Evolutionary conservation across 2,888 invertebrate genomes (phyloP).

Genomic region (Brachyopa scutellaris): DNA sequence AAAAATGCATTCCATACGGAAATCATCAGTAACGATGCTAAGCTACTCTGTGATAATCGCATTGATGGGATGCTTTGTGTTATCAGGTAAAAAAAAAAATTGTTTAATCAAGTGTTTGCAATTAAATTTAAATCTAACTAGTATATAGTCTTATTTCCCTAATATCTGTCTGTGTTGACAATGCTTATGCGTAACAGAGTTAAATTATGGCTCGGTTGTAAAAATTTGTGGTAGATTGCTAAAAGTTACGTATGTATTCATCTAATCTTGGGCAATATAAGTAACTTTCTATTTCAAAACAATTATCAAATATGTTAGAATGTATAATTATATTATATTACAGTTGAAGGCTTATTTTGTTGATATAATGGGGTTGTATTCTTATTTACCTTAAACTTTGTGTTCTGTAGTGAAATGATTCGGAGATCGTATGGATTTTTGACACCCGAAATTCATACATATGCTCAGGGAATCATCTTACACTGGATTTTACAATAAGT

Average conservation of each 20-base stretch:
- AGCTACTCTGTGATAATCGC: conserved; percentile 76
- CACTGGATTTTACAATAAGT: too few species aligned
- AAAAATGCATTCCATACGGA: conserved; percentile 50
- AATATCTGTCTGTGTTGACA: conserved; percentile 8
- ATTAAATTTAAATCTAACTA: neutral
- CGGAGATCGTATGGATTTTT: too few species aligned
- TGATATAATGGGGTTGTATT: too few species aligned
- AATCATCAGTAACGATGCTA: conserved; percentile 67
- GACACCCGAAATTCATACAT: too few species aligned
- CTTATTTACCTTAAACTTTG: too few species aligned
- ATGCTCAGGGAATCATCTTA: too few species aligned
- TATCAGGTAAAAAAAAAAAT: conserved; percentile 77
- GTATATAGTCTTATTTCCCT: too few species aligned
- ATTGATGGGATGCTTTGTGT: conserved; percentile 76
- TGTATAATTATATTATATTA: too few species aligned
- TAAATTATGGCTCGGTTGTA: neutral
- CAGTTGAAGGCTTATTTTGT: too few species aligned
- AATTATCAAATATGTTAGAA: too few species aligned
- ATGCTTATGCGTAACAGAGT: neutral
- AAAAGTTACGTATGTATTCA: neutral
- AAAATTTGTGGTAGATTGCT: conserved; percentile 2
- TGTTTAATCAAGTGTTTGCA: conserved; percentile 4
- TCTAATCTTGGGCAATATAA: conserved; percentile 1
- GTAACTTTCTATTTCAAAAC: conserved; percentile 36
- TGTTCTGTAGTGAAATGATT: too few species aligned